Conservation (phyloP, 2,113 vertebrate species). For the Antechinus flavipes region DNA sequence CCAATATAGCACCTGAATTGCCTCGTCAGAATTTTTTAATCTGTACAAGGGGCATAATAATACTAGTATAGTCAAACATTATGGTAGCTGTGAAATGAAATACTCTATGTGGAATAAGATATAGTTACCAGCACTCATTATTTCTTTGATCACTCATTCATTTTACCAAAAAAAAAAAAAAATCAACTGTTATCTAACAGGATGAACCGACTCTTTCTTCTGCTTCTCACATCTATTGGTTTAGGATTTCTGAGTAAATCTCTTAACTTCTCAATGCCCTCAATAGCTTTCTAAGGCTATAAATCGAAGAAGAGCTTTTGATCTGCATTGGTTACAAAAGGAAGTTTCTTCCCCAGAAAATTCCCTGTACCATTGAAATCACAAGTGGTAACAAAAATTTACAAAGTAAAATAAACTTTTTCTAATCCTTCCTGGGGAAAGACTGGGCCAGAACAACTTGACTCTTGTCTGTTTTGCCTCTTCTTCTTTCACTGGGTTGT, state of each 20-base stretch:
- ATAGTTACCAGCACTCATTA: neutral
- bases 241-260: neutral
- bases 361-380: neutral
- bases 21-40: neutral
- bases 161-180: neutral
- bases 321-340: too few relatives aligned
- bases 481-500: neutral
- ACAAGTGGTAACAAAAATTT: neutral
- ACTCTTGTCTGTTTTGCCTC: neutral
- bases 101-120: neutral
- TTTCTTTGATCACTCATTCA: neutral
- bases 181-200: neutral
- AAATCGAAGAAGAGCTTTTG: neutral
- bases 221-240: neutral
- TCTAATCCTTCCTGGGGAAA: neutral
- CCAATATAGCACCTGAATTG: neutral
- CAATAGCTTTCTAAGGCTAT: neutral
- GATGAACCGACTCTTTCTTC: neutral
- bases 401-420: neutral
- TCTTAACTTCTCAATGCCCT: neutral
- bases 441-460: neutral
- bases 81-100: neutral
- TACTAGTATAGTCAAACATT: neutral
- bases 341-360: neutral
- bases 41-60: neutral